phyloP scores from a whole-genome alignment of 2,888 invertebrate genomes.

The Diarsia dahlii region DNA sequence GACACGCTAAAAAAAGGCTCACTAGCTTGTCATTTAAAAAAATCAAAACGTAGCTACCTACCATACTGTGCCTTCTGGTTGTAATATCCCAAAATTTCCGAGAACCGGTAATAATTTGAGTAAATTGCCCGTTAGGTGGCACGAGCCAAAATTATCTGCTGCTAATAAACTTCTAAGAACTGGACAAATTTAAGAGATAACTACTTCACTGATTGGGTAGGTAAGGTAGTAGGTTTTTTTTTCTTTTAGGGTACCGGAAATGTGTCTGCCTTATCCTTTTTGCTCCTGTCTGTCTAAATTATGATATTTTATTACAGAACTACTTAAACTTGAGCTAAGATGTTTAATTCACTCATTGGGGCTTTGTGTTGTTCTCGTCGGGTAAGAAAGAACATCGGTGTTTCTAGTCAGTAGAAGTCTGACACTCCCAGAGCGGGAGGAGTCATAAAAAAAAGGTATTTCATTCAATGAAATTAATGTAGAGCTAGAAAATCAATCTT shows the following conservation, averaged over 20 bases:
- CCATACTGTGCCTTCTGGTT: background rate
- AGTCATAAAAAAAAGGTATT: too few relatives aligned
- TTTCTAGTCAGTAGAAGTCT: too few relatives aligned
- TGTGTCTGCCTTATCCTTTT: background rate
- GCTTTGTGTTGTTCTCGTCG: too few relatives aligned
- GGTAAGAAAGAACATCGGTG: too few relatives aligned
- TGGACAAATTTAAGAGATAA: slow-evolving; percentile 69
- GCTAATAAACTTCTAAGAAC: slow-evolving; percentile 75
- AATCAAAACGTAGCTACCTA: background rate
- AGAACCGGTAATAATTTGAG: slow-evolving; percentile 52
- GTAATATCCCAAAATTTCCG: slow-evolving; percentile 16
- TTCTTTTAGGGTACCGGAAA: background rate
- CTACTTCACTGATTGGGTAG: slow-evolving; percentile 64
- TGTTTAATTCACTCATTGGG: too few relatives aligned
- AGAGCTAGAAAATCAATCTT: too few relatives aligned
- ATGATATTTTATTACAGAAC: background rate
- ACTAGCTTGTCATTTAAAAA: too few relatives aligned
- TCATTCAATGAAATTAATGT: too few relatives aligned
- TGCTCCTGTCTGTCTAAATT: slow-evolving; percentile 7
- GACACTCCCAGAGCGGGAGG: too few relatives aligned
- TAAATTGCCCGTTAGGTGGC: slow-evolving; percentile 77
- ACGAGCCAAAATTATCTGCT: slow-evolving; percentile 82
- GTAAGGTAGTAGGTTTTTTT: slow-evolving; percentile 44
- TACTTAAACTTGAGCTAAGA: too few relatives aligned
- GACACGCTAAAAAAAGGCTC: too few relatives aligned